These are phyloP conservation scores for Isotomurus palustris DNA, from an alignment of 2,888 invertebrate species.

Conservation along the genomic window DNA sequence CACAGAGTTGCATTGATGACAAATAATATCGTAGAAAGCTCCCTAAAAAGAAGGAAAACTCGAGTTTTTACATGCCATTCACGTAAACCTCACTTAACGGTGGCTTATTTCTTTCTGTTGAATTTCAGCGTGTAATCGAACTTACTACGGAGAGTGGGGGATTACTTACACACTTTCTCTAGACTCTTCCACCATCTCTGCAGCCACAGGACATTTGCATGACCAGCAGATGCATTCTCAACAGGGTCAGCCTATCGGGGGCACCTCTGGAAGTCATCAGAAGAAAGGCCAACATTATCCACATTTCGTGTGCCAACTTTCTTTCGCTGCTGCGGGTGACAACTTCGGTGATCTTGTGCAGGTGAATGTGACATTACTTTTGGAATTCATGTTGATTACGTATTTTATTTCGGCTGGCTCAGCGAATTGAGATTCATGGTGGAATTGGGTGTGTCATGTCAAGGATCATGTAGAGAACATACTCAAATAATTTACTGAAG, in stretches of 20 bases:
- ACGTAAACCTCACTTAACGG: no score
- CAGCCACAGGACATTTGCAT: conserved; percentile 25
- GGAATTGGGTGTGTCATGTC: no score
- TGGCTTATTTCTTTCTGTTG: background rate
- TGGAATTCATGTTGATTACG: no score
- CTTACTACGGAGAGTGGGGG: conserved; percentile 83
- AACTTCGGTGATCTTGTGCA: conserved; percentile 80
- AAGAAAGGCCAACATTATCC: conserved; percentile 58
- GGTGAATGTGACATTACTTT: no score
- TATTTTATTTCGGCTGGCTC: no score
- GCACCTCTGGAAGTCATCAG: background rate
- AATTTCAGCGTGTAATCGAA: conserved; percentile 76
- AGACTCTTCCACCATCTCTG: conserved; percentile 35
- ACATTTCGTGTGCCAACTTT: conserved; percentile 80
- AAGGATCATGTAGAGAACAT: no score
- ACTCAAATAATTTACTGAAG: no score
- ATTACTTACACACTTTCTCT: conserved; percentile 68
- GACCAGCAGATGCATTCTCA: conserved; percentile 10
- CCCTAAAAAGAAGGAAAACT: no score
- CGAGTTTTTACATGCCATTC: no score
- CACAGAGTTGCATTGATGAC: no score
- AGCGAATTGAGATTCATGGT: no score
- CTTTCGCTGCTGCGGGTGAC: conserved; percentile 77
- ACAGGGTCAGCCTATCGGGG: background rate
- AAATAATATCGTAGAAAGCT: no score